Base-by-base conservation (phyloP, 2,797 vertebrate species). In the Karalla daura region DNA sequence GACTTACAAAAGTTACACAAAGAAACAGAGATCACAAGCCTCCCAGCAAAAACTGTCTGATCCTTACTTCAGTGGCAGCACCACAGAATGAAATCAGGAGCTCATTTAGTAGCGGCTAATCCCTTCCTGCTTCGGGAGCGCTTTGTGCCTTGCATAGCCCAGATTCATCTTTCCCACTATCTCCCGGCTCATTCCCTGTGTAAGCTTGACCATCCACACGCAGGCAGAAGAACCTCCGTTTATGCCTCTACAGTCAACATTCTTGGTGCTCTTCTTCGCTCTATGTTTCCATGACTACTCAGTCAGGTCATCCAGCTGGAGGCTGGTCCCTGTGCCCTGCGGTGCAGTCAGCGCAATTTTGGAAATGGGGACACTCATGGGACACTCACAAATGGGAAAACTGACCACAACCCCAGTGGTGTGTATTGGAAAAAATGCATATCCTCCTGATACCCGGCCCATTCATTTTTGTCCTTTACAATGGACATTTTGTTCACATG, bases 201-300 rank as follows among this genome's bases (percentile, higher is more conserved):
- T 78, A 90, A 88, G 88, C 88, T 91, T 91, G 13, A 56, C 80
- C 83, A 90, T 89, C 87, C 83, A 79, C 83, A 85, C 92, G 80
- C 85, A 90, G 83, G 76, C 85, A 92, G 83, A 92, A 92, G n/a
- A 83, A 93, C 89, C 83, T 86, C 81, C 75, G 91, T 92, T 93
- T 92, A 88, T 88, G 92, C 91, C 88, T 84, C 79, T 87, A 83
- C 67, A 85, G 85, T 71, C 81, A n/a, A n/a, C 80, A 37, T 83
- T 64, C 49, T 54, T 60, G 55, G 52, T 68, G 53, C 60, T 69
- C 40, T 20, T 84, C 44, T 24, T 80, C 54, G 78, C 77, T 79
- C 84, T 76, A 67, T 56, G 0, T 90, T 92, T 90, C 88, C 80
- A 92, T 91, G 88, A 87, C 76, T 87, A 92, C 83, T 81, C 75